Base-by-base conservation (phyloP, 1,140 invertebrate species). In the Nomia melanderi region DNA sequence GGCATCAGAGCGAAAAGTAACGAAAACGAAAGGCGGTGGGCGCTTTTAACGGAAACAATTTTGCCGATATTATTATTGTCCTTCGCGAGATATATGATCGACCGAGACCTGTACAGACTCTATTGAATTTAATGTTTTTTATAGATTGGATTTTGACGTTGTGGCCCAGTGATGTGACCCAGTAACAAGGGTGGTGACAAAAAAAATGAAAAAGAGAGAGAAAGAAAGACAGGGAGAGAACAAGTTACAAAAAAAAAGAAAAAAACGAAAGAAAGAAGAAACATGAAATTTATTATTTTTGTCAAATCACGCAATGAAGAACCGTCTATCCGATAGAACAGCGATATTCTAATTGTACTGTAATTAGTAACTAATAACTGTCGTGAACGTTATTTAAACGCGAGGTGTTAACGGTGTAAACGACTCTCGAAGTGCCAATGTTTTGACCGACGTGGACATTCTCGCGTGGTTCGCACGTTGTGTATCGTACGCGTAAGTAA, bases 371-470 rank as follows among this genome's bases (percentile, higher is more conserved):
- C 50, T 72, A 66, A 74, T 63, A 54, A 66, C 50, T 44, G 73
- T 69, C 47, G 59, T 70, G 75, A 44, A 79, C 65, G 54, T 75
- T 79, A 79, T 77, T 79, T 79, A 67, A n/a, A 78, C 12, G 25
- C 20, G 31, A 65, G 31, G 27, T 57, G 47, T 56, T 63, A 82
- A 70, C n/a, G 31, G 53, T 53, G 78, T 82, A 17, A 70, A 83
- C 72, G 71, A 85, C 53, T 84, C 78, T 87, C 65, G 64, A 87
- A 88, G 87, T 88, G 87, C 87, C 87, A 88, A 88, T 88, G 84
- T 87, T 67, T 65, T 84, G 83, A 86, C 76, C 69, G 65, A 72
- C 63, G 79, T 74, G 69, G 57, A 84, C 53, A 56, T 70, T 77
- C 41, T 79, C 66, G 27, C 60, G 70, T 74, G 62, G 62, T 64